Evolutionary conservation across 2,113 vertebrate species (phyloP), one percentile per base, ranked within the genome.

Genomic region (Pluvialis apricaria): DNA sequence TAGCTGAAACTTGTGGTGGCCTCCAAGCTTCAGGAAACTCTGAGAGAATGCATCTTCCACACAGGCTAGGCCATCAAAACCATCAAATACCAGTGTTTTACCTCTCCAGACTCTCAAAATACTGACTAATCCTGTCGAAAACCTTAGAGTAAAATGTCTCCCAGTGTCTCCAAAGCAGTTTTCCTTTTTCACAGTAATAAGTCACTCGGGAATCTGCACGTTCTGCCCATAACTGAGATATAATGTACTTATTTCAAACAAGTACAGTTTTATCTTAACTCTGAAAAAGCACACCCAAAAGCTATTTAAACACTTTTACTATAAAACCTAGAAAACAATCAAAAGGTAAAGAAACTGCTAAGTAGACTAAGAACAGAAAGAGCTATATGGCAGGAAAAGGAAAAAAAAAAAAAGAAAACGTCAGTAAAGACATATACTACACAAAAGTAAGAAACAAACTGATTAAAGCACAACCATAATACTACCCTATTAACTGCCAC

Each of bases 321-420:
- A 2, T 19, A 68, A 62, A 51, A 57, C 14, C 40, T 66, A 40
- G 49, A 42, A 49, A 73, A 42, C 10, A 42, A 60, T 4, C 51
- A 15, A 45, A 40, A 86, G n/a, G 6, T 28, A 66, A 83, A 45
- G 42, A 81, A 86, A 78, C 9, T 4, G 15, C 19, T n/a, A 32
- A 62, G 11, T 0, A 32, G 34, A 38, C 42, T 66, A 62, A 3
- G 12, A 77, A 38, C 16, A 42, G 22, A 45, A 61, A 64, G 12
- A 76, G 29, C 47, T 38, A 32, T 15, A 29, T 0, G 4, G 19
- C 25, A 58, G 40, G 20, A 17, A 16, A 9, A 36, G 15, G 5
- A 13, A 18, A 44, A 19, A 10, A 19, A 3, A 1, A 58, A 12
- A 34, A 9, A 0, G 1, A 19, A 19, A 68, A n/a, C 3, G 2